Evolutionary conservation across 2,797 vertebrate species (phyloP).

Genomic region (Typhlichthys subterraneus): DNA sequence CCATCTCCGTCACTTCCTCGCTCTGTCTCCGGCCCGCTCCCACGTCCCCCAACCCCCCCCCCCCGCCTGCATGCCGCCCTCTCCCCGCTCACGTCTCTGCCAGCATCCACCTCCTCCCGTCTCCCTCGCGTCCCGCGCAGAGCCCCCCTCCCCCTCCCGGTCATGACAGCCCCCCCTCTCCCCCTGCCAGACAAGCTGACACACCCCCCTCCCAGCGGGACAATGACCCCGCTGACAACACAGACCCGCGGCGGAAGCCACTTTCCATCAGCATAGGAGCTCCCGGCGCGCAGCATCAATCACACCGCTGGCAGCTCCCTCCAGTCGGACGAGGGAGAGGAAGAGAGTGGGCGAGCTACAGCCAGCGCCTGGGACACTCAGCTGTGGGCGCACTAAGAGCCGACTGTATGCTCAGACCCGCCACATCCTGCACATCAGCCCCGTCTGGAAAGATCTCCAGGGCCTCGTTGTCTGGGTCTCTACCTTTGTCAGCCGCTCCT

Average conservation of each 20-base stretch:
- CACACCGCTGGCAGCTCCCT: slow-evolving; percentile 63
- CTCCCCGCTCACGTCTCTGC: slow-evolving; percentile 5
- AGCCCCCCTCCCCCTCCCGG: slow-evolving; percentile 18
- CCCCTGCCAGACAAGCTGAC: slow-evolving; percentile 31
- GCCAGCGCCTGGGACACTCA: slow-evolving; percentile 46
- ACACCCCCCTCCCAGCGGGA: slow-evolving; percentile 57
- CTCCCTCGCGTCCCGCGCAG: slow-evolving; percentile 21
- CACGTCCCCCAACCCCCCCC: slow-evolving; percentile 24
- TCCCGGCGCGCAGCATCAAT: slow-evolving; percentile 73
- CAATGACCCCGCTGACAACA: slow-evolving; percentile 71
- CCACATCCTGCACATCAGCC: slow-evolving; percentile 36
- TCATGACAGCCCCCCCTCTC: slow-evolving; percentile 13
- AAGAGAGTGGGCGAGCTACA: slow-evolving; percentile 4
- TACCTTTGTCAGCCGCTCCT: too few relatives aligned
- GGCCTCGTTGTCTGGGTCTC: not conserved
- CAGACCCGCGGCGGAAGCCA: slow-evolving; percentile 64
- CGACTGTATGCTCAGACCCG: slow-evolving; percentile 42
- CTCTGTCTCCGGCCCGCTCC: slow-evolving; percentile 24
- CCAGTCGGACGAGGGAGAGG: slow-evolving; percentile 35
- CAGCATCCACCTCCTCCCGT: slow-evolving; percentile 14
- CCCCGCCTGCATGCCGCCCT: not conserved
- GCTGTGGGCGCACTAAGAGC: slow-evolving; percentile 53
- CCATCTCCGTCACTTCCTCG: slow-evolving; percentile 21
- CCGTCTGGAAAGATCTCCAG: slow-evolving; percentile 11
- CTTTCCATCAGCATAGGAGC: slow-evolving; percentile 60